phyloP scores from a whole-genome alignment of 2,888 invertebrate species.

The Argyresthia albistria region DNA sequence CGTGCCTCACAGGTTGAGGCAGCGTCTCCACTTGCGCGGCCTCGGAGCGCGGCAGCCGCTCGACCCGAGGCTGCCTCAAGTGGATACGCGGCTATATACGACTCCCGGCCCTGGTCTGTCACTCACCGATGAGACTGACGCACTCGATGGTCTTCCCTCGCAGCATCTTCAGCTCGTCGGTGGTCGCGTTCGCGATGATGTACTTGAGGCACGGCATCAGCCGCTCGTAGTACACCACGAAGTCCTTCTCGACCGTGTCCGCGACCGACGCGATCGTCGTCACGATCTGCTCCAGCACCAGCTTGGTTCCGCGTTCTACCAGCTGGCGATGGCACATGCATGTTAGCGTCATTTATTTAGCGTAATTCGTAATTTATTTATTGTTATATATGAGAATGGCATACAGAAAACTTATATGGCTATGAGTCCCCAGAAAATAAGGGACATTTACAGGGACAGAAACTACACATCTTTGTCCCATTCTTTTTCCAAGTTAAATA shows the following conservation, averaged over 20 bases:
- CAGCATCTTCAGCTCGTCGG: conserved; percentile 89
- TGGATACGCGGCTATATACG: too few species aligned
- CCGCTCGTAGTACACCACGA: conserved; percentile 94
- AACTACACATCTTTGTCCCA: background rate
- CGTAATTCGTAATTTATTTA: background rate
- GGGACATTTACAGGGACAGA: too few species aligned
- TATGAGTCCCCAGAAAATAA: too few species aligned
- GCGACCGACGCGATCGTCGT: conserved; percentile 99
- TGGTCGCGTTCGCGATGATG: conserved; percentile 94
- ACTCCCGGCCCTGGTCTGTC: too few species aligned
- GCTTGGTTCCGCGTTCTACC: conserved; percentile 93
- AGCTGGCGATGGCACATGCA: conserved; percentile 62
- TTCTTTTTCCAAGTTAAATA: background rate
- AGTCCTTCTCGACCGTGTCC: conserved; percentile 97
- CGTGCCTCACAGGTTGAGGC: too few species aligned
- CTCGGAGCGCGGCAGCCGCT: too few species aligned
- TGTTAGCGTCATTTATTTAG: too few species aligned
- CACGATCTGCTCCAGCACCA: conserved; percentile 98
- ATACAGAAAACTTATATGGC: too few species aligned
- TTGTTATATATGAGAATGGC: background rate
- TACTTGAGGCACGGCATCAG: conserved; percentile 96
- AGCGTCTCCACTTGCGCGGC: too few species aligned
- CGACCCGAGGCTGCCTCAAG: too few species aligned
- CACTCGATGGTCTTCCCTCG: conserved; percentile 99
- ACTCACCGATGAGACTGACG: conserved; percentile 93